Percentiles rank a stretch among this genome's conserved stretches.
phyloP scores from a whole-genome alignment of 2,797 vertebrate species.

The Artibeus lituratus region DNA sequence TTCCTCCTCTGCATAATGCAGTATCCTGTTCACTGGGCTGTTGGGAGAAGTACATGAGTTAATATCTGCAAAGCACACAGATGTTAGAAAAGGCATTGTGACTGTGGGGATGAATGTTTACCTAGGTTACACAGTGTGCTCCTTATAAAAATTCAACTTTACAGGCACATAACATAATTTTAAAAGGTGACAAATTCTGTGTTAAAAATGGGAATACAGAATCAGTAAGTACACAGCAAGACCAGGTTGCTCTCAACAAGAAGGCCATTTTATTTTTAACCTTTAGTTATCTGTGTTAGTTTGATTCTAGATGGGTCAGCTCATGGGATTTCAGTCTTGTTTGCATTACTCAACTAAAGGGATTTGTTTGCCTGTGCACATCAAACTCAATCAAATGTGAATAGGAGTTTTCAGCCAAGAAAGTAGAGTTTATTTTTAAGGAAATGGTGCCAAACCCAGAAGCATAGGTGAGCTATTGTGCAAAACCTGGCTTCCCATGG shows the following conservation, averaged over 20 bases:
- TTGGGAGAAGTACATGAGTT: not conserved
- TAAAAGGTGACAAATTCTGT: not conserved
- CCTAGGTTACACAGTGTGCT: not conserved
- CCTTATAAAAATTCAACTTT: not conserved
- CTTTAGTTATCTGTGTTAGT: not conserved
- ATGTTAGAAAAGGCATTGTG: not conserved
- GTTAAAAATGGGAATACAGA: not conserved
- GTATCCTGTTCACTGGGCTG: not conserved
- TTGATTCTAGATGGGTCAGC: not conserved
- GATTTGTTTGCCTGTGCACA: not conserved
- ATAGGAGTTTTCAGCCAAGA: not conserved
- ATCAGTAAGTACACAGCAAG: not conserved
- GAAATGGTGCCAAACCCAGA: not conserved
- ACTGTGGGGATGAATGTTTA: not conserved
- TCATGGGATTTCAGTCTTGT: not conserved
- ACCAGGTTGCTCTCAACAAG: not conserved
- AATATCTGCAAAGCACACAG: not conserved
- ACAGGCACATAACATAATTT: not conserved
- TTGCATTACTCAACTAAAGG: not conserved
- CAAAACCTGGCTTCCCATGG: not conserved
- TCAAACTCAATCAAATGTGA: not conserved
- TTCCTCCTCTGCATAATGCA: not conserved
- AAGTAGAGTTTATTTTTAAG: not conserved
- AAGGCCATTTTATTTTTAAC: not conserved
- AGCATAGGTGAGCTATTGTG: not conserved